Evolutionary conservation across 1,140 invertebrate genomes (phyloP), one percentile per base, ranked within the genome.

Genomic region (Bombus breviceps): DNA sequence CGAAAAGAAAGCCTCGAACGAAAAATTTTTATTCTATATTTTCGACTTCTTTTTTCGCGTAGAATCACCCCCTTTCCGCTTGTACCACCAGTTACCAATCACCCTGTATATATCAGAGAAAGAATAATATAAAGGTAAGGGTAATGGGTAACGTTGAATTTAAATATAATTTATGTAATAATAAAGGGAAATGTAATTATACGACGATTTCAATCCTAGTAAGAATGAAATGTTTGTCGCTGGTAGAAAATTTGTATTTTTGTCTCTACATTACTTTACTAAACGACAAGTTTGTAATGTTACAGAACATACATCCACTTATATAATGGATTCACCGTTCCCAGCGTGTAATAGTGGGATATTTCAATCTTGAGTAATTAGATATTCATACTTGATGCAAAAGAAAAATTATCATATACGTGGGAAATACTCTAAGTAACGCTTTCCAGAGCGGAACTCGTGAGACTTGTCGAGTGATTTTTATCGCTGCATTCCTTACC

Each of bases 401-500:
- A 80, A 75, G 66, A 85, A 57, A 87, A 89, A 84, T 87, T 84
- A 90, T 87, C 47, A 64, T 84, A 72, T 66, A 81, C 86, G 83
- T 90, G 89, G 80, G 89, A 90, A 90, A 81, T 83, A n/a, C 59
- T 10, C 57, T 39, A 32, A 80, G 80, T 71, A 90, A 83, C 71
- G 69, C 74, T 90, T 90, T 91, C 89, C 86, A 81, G 80, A 74
- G 80, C 28, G 62, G 59, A 64, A 81, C 62, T 83, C 81, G 80
- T 88, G 88, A 68, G 89, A 91, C 71, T 78, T 88, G 62, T 76
- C 68, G 39, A 34, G 22, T 43, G 83, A 91, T 91, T 83, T 83
- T 87, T 90, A 87, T 90, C 83, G n/a, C 74, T 57, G 53, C 25
- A 32, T 85, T 86, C 73, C 75, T 83, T 72, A 34, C 64, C 37